Evolutionary conservation across 2,888 invertebrate genomes (phyloP).

Genomic region (Serripes groenlandicus): DNA sequence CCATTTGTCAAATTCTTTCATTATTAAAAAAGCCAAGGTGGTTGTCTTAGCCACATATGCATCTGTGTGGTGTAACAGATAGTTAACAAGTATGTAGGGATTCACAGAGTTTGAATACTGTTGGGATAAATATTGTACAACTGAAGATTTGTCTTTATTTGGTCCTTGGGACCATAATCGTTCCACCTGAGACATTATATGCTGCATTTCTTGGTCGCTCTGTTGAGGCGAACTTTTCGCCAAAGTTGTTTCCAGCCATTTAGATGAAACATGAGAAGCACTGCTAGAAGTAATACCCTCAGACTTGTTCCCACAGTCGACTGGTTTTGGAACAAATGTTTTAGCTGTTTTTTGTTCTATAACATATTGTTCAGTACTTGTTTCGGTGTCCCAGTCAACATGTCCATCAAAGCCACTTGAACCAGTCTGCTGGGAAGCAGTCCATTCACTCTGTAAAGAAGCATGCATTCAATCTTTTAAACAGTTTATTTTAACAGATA

Average conservation of each 20-base stretch:
- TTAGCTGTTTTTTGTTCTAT: constrained; percentile 36
- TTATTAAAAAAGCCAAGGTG: constrained; percentile 71
- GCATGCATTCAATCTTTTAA: not conserved
- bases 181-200: constrained; percentile 57
- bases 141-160: constrained; percentile 55
- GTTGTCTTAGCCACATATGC: constrained; percentile 70
- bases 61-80: constrained; percentile 68
- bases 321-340: constrained; percentile 29
- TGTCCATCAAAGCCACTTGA: constrained; percentile 35
- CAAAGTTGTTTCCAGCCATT: constrained; percentile 65
- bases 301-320: constrained; percentile 16
- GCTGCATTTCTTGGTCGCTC: constrained; percentile 64
- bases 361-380: constrained; percentile 34
- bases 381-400: constrained; percentile 32
- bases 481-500: not conserved
- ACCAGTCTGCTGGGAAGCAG: not conserved
- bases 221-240: constrained; percentile 51
- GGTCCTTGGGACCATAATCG: constrained; percentile 68
- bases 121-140: constrained; percentile 54
- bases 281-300: constrained; percentile 48
- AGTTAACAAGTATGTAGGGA: constrained; percentile 66
- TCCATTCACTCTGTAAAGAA: constrained; percentile 8
- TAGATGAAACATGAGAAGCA: constrained; percentile 18
- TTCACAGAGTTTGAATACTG: constrained; percentile 60
- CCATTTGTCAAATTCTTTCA: constrained; percentile 77